Base-by-base conservation (phyloP, 1,140 invertebrate genomes). In the Drosophila ananassae region DNA sequence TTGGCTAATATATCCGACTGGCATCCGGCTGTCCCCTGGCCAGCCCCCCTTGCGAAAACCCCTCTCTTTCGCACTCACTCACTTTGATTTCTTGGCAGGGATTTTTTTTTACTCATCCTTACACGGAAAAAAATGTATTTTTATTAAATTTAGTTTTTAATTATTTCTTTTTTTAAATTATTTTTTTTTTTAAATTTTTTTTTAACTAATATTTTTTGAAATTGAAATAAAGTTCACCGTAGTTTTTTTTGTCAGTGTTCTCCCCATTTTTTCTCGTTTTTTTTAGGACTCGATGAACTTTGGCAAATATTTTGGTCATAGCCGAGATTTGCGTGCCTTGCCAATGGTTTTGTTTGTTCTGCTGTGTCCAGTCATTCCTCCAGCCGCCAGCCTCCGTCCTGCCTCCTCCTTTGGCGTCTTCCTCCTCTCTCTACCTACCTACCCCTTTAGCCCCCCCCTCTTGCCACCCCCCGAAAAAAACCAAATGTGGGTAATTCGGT, bases 221-320 rank as follows among this genome's bases (percentile, higher is more conserved):
- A 41, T 13, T 41, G 0, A 0, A 1, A 37, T 10, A 37, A 10
- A 37, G 8, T 37, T 12, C 6, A 37, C 7, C 12, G 0, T 7
- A 2, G 9, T 28, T 12, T 3, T 30, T 37, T 50, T 12, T 25
- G 22, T n/a, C 8, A 8, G 61, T 75, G 71, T 46, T 32, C n/a
- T 39, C 24, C 46, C 32, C 12, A 41, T 37, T 47, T 54, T 77
- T 64, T 13, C 25, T 39, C 12, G 34, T 28, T 56, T 58, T 77
- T 77, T 77, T 66, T 73, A 41, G 50, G 41, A 51, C 64, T 66
- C 54, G 47, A 77, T 72, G 58, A 84, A 77, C 62, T 85, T 80
- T 80, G 74, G 74, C 81, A 85, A 85, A 85, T 85, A 85, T 85
- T 85, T 85, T 85, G 81, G 82, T 85, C 78, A 85, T 85, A 77